Percentiles rank a stretch among this genome's conserved stretches.
Evolutionary conservation across 2,113 vertebrate species (phyloP).

Genomic region (Nothoprocta pentlandii): DNA sequence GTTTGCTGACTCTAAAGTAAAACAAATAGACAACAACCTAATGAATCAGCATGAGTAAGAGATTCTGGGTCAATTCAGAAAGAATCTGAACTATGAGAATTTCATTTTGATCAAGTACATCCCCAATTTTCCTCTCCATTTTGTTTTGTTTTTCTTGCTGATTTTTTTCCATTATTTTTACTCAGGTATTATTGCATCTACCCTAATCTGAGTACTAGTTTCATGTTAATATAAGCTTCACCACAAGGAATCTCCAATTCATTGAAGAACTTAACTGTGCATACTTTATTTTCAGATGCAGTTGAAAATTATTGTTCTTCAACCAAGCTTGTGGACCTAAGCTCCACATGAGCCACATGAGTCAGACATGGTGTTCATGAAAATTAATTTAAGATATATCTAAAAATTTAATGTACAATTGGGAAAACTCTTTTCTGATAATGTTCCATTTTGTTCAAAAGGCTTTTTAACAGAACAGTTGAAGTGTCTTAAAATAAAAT

Average conservation of each 20-base stretch:
- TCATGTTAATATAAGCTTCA: background rate
- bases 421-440: background rate
- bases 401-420: background rate
- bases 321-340: background rate
- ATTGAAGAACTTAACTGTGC: background rate
- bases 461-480: background rate
- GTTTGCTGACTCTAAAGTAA: background rate
- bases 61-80: background rate
- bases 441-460: background rate
- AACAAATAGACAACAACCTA: background rate
- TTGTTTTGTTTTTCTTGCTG: background rate
- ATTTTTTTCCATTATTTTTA: background rate
- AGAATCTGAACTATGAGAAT: background rate
- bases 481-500: background rate
- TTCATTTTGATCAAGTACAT: background rate
- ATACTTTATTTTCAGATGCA: background rate
- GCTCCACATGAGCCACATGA: background rate
- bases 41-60: background rate
- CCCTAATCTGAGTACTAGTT: background rate
- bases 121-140: background rate
- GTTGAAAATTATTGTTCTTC: background rate
- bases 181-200: accelerated
- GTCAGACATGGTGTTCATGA: background rate
- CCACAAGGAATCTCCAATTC: background rate
- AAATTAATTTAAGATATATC: background rate